Evolutionary conservation across 2,797 vertebrate genomes (phyloP), one percentile per base, ranked within the genome.

Genomic region (Podarcis siculus): DNA sequence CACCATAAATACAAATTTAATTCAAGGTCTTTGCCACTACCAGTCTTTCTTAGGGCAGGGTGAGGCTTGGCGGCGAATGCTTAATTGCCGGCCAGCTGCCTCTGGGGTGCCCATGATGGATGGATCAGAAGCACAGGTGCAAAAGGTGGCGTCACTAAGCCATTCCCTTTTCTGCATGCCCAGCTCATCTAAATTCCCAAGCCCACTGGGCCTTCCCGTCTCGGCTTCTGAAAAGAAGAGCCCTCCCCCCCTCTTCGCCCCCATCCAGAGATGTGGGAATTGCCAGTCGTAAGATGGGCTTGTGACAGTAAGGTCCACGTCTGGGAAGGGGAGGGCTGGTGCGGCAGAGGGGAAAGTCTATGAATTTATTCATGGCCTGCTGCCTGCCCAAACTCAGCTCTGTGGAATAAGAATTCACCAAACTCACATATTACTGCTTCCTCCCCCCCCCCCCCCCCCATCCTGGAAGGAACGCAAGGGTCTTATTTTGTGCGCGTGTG

Each of bases 351-450:
- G 92, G 92, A 89, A 87, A 89, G 89, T 94, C 92, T 69, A 95
- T 96, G 95, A 90, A 96, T 96, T 95, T 96, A 97, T 96, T 96
- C 95, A 96, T 95, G 95, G 94, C 92, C 94, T 94, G 95, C 90
- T 92, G 94, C 90, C 94, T 90, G 55, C 87, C 91, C 88, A 92
- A 19, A 15, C 91, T 90, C 88, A 42, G 94, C 82, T 77, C 82
- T 3, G 61, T 73, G 77, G 69, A 90, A 87, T 80, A 67, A 69
- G 82, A 90, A 84, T 76, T 67, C 86, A 84, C 81, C 81, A 79
- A 90, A 84, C 77, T 37, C 39, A 39, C 49, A n/a, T 21, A 21
- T 39, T 45, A 21, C n/a, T 39, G n/a, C 15, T 77, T 75, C 71
- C 25, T 69, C 17, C 19, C 35, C 30, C 25, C 67, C 25, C 42